A percentile compares a stretch with the other conserved stretches of the same genome.
phyloP scores from a whole-genome alignment of 2,797 vertebrate genomes.

The Intellagama lesueurii region DNA sequence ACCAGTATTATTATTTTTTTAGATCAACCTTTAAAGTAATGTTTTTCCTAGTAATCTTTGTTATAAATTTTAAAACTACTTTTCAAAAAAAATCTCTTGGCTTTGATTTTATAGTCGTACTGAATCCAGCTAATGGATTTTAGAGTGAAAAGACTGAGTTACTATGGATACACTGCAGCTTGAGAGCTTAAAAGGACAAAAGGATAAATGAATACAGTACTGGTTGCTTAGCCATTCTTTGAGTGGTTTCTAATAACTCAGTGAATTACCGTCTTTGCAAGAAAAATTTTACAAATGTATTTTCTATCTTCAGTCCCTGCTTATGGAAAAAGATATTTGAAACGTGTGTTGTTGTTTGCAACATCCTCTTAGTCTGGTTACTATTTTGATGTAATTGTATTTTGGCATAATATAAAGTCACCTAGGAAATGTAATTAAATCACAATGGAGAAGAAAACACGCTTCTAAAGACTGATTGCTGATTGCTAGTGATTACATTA shows the following conservation, averaged over 20 bases:
- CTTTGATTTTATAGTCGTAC: conserved; percentile 69
- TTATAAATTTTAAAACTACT: conserved; percentile 35
- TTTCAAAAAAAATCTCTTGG: conserved; percentile 53
- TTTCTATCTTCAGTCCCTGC: conserved; percentile 37
- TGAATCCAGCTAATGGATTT: conserved; percentile 73
- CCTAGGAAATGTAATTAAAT: conserved; percentile 30
- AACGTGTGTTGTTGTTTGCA: not conserved
- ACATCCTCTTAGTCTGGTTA: not conserved
- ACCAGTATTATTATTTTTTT: not conserved
- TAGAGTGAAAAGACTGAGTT: conserved; percentile 70
- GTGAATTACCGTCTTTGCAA: conserved; percentile 48
- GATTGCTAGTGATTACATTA: conserved; percentile 20
- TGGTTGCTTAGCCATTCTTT: conserved; percentile 66
- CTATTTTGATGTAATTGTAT: not conserved
- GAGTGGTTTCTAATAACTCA: conserved; percentile 67
- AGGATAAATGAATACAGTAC: conserved; percentile 65
- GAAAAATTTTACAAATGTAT: conserved; percentile 34
- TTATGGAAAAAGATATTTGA: conserved; percentile 35
- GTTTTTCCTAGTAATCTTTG: conserved; percentile 32
- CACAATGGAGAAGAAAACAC: not conserved
- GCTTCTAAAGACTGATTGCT: not conserved
- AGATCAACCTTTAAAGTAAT: conserved; percentile 34
- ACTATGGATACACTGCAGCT: conserved; percentile 76
- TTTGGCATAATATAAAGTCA: conserved; percentile 7
- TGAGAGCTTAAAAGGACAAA: conserved; percentile 76